Base-by-base conservation (phyloP, 2,113 vertebrate species). In the Tetraodon nigroviridis region DNA sequence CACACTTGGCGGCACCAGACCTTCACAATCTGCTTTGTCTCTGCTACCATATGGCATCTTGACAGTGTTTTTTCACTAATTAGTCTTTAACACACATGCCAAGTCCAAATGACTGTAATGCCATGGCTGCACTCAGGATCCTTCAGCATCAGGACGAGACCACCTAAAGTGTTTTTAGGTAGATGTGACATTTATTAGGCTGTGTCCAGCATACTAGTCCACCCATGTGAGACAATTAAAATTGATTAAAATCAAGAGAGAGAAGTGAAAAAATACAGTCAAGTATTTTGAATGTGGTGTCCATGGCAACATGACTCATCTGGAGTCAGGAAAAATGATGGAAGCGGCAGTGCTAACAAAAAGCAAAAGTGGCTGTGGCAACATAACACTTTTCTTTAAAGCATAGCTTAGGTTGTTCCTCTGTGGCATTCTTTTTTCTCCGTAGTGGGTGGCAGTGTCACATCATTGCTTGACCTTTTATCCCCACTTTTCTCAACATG, bases 1-100 rank as follows among this genome's bases (percentile, higher is more conserved):
- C 84, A 72, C 82, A 81, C 76, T 73, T 82, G 72, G 81, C 83
- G 83, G 80, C 79, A 79, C 75, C 75, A 86, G 81, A 75, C 81
- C 76, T 86, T 80, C 53, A 70, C 90, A 90, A 90, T 86, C 90
- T 90, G 90, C 83, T 90, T 73, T 77, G 73, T 88, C 86, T 85
- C 82, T 76, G 37, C 78, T 67, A 87, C 87, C 89, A 91, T 90
- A 90, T 91, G 89, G 87, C 85, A 86, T 80, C 78, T 84, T 91
- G 88, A 90, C 89, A 90, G 87, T 83, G 81, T 89, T 89, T 88
- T 87, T 81, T 83, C 84, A 80, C 88, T 90, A 90, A 91, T 91
- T 91, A 91, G 89, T 90, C 88, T 84, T 90, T 88, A 89, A 90
- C 87, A 90, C 83, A 87, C 87, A 90, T 83, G 86, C 88, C 87